phyloP scores from a whole-genome alignment of 2,113 vertebrate genomes.

The Chloropsis hardwickii region DNA sequence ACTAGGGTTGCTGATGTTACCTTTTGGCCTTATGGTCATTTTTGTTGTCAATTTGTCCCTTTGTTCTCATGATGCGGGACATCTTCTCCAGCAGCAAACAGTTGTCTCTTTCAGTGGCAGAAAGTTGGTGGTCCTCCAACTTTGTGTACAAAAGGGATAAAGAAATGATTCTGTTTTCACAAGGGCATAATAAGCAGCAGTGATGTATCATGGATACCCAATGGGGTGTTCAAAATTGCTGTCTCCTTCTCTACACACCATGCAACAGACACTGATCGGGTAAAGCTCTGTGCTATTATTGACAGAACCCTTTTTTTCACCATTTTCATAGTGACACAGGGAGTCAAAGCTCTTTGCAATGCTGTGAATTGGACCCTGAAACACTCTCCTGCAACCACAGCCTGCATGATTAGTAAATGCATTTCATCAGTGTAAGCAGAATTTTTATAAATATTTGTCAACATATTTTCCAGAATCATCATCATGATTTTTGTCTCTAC shows the following conservation, averaged over 20 bases:
- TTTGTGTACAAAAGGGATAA: conserved; percentile 6
- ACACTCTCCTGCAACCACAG: background rate
- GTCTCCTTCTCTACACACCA: background rate
- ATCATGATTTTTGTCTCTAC: background rate
- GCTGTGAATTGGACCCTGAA: background rate
- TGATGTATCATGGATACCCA: background rate
- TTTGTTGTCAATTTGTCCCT: conserved; percentile 59
- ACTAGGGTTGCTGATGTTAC: conserved; percentile 46
- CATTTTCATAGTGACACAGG: background rate
- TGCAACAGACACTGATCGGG: background rate
- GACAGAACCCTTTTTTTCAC: background rate
- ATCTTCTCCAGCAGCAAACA: conserved; percentile 73
- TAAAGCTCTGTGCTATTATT: background rate
- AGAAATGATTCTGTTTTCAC: background rate
- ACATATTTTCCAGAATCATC: background rate
- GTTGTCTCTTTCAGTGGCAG: conserved; percentile 72
- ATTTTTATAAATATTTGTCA: background rate
- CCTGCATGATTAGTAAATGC: background rate
- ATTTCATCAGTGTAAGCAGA: background rate
- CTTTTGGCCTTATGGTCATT: conserved; percentile 68
- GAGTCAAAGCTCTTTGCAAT: background rate
- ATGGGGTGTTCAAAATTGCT: background rate
- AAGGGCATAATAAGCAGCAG: background rate
- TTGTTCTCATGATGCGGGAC: conserved; percentile 69
- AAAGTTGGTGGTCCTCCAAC: conserved; percentile 69